Evolutionary conservation across 2,888 invertebrate genomes (phyloP).

Genomic region (Perizoma affinitatum): DNA sequence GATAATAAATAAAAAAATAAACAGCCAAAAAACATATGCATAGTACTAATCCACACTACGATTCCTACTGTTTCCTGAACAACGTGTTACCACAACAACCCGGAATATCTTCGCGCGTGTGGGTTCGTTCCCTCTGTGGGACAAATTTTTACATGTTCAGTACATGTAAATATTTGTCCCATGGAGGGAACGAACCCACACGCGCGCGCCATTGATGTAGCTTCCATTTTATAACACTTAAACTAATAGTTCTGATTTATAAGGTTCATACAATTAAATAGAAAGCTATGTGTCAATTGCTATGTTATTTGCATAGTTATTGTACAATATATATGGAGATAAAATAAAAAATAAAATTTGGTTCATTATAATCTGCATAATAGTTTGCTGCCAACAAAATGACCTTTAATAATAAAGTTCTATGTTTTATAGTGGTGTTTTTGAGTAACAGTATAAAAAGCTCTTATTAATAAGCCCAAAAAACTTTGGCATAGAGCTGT

Average conservation of each 20-base stretch:
- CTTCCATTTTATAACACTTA: too few species aligned
- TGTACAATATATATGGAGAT: conserved; percentile 13
- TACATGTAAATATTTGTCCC: too few species aligned
- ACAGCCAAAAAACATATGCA: too few species aligned
- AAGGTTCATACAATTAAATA: not conserved
- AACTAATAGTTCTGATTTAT: not conserved
- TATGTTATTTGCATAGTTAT: conserved; percentile 15
- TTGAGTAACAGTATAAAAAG: conserved; percentile 3
- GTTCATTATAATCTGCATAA: conserved; percentile 3
- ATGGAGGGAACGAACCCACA: too few species aligned
- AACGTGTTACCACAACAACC: too few species aligned
- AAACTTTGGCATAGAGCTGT: not conserved
- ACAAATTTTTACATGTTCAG: too few species aligned
- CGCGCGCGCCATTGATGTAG: too few species aligned
- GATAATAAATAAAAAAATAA: too few species aligned
- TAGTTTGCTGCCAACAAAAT: conserved; percentile 9
- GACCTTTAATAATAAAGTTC: not conserved
- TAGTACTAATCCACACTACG: too few species aligned
- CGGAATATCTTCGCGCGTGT: too few species aligned
- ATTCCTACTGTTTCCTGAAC: too few species aligned
- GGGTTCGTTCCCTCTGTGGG: too few species aligned
- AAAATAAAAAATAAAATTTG: not conserved
- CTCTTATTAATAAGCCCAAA: not conserved
- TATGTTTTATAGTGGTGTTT: conserved; percentile 16
- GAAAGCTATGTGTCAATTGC: conserved; percentile 6